Evolutionary conservation across 2,888 invertebrate species (phyloP).

Genomic region (Hydriomena furcata): DNA sequence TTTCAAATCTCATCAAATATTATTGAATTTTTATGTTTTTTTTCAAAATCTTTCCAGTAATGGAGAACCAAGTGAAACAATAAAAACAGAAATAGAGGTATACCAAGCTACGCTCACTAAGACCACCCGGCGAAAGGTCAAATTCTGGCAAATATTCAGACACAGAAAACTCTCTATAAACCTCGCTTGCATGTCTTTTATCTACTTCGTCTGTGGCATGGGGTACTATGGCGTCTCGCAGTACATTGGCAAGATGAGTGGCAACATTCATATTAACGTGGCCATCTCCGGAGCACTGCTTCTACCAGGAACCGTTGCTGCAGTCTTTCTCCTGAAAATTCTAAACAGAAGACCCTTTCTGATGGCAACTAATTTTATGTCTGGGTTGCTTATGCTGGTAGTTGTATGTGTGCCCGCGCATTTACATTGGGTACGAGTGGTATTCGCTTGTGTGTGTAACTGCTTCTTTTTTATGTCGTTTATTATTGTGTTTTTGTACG

Average conservation of each 20-base stretch:
- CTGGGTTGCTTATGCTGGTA: conserved; percentile 60
- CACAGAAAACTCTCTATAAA: conserved; percentile 82
- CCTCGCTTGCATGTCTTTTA: conserved; percentile 86
- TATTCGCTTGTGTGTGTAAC: conserved; percentile 87
- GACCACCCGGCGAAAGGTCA: conserved; percentile 38
- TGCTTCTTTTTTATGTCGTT: conserved; percentile 91
- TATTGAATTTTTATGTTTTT: not conserved
- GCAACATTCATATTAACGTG: conserved; percentile 90
- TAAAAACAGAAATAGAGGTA: conserved; percentile 54
- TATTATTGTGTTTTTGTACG: conserved; percentile 91
- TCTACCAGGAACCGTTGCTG: conserved; percentile 84
- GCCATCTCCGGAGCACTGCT: conserved; percentile 87
- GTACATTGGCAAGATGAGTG: conserved; percentile 89
- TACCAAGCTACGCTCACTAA: conserved; percentile 38
- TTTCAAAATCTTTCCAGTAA: conserved; percentile 56
- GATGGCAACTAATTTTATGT: conserved; percentile 76
- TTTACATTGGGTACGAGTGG: conserved; percentile 72
- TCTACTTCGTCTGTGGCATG: conserved; percentile 91
- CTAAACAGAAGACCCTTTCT: conserved; percentile 85
- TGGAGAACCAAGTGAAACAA: conserved; percentile 39
- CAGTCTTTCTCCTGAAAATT: conserved; percentile 82
- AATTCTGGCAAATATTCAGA: conserved; percentile 62
- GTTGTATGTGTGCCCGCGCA: conserved; percentile 49
- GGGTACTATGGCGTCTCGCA: conserved; percentile 93
- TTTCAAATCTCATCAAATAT: no score